Evolutionary conservation across 2,797 vertebrate species (phyloP), one percentile per base, ranked within the genome.

Genomic region (Hafferia zeledoni): DNA sequence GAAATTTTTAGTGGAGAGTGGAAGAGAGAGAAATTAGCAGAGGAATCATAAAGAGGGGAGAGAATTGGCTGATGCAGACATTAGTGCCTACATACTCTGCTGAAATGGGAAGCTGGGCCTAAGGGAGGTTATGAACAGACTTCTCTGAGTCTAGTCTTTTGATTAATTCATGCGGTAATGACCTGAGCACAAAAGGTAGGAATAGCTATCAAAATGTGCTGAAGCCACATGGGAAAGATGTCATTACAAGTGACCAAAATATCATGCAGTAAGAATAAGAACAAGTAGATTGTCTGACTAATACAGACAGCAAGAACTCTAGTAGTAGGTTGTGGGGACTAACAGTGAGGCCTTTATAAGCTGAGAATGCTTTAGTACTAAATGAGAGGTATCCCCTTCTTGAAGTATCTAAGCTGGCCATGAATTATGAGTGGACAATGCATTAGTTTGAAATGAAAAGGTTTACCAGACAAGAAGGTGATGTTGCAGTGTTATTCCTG

Each of bases 21-120:
- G 55, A 84, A 89, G 52, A 69, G 55, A 89, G 43, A 88, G 46
- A 86, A 93, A 95, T 91, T 86, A 96, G 77, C 83, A 91, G 33
- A 82, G 80, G 74, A 87, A 72, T 91, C 63, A 33, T 84, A 76
- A 94, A 63, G 0, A 5, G 25, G 25, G 53, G 17, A 71, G 35
- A 13, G 13, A 93, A 79, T 55, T 93, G 77, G 63, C 71, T 93
- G 65, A 89, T 79, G 59, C 43, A 91, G 77, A 82, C 20, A 52
- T 96, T 84, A 95, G 52, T 91, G 79, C 76, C 70, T 59, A 53
- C 67, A 18, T 69, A n/a, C 77, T 78, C 65, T 72, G 50, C 85
- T 86, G 74, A 90, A 93, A 70, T 79, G 67, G 72, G 67, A 93
- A 82, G 63, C 0, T 93, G 61, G 63, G 37, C 80, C 86, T 93